These are phyloP conservation scores for Icerya purchasi DNA, from an alignment of 2,888 invertebrate genomes.

Conservation along the genomic window DNA sequence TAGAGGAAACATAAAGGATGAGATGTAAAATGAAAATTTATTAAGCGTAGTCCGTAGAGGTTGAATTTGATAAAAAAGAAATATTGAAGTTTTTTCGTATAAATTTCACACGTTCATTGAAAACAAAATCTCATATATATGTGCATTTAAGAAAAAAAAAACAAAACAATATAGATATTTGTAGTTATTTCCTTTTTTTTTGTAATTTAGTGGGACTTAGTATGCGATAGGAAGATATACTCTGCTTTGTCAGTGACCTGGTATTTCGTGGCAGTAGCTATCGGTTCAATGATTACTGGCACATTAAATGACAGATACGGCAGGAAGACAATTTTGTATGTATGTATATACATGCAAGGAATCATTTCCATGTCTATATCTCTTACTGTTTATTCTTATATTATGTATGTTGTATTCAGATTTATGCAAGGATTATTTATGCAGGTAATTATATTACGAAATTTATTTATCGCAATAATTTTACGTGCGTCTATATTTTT, in stretches of 20 bases:
- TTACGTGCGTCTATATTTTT: too few relatives aligned
- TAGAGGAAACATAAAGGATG: too few relatives aligned
- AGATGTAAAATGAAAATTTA: too few relatives aligned
- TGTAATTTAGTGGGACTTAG: not conserved
- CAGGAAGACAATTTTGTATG: not conserved
- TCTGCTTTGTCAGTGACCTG: not conserved
- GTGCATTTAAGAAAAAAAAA: too few relatives aligned
- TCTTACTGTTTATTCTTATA: not conserved
- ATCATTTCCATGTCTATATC: not conserved
- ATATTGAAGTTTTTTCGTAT: too few relatives aligned
- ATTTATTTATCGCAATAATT: too few relatives aligned
- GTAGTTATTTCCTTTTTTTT: too few relatives aligned
- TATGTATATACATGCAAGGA: not conserved
- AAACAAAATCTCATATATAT: too few relatives aligned
- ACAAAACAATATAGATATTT: too few relatives aligned
- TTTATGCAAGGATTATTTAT: conserved; percentile 4
- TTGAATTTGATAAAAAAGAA: too few relatives aligned
- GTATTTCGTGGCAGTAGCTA: not conserved
- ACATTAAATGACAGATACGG: not conserved
- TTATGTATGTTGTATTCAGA: not conserved
- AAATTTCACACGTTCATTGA: too few relatives aligned
- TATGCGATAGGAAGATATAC: not conserved
- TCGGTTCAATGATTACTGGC: not conserved
- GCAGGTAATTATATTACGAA: conserved; percentile 2
- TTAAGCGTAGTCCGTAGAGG: too few relatives aligned